A percentile compares a stretch with the other conserved stretches of the same genome.
Conservation (phyloP, 2,113 vertebrate genomes). For the Numida meleagris region DNA sequence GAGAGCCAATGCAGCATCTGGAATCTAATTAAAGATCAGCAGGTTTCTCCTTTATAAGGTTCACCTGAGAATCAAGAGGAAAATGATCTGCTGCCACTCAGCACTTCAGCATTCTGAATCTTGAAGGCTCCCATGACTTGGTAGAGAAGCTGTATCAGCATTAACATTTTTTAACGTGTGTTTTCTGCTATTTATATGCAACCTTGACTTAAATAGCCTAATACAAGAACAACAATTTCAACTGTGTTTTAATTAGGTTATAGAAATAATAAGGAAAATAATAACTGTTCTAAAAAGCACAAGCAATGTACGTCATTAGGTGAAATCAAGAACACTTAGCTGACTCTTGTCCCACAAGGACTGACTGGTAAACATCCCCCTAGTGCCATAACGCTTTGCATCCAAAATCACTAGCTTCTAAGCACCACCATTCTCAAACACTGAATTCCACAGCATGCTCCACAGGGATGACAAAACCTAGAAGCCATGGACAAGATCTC, state of each 20-base stretch:
- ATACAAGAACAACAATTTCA: background rate
- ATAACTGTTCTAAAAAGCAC: background rate
- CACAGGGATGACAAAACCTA: background rate
- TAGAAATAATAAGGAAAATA: background rate
- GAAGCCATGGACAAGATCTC: background rate
- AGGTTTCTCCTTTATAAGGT: background rate
- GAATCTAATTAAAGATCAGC: constrained; percentile 24
- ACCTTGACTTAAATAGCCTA: background rate
- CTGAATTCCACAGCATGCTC: background rate
- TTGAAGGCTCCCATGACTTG: background rate
- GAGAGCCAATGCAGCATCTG: background rate
- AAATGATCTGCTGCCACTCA: background rate
- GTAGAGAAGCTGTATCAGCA: background rate
- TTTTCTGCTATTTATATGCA: background rate
- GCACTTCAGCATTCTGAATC: background rate
- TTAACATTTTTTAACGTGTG: background rate
- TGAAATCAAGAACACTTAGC: background rate
- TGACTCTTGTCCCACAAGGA: constrained; percentile 29
- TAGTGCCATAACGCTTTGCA: background rate
- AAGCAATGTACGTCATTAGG: background rate
- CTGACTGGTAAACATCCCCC: background rate
- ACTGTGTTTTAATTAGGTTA: background rate
- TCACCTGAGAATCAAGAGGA: background rate
- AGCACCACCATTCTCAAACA: background rate
- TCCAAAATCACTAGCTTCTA: background rate